phyloP scores from a whole-genome alignment of 2,797 vertebrate genomes.

The Thripadectes ignobilis region DNA sequence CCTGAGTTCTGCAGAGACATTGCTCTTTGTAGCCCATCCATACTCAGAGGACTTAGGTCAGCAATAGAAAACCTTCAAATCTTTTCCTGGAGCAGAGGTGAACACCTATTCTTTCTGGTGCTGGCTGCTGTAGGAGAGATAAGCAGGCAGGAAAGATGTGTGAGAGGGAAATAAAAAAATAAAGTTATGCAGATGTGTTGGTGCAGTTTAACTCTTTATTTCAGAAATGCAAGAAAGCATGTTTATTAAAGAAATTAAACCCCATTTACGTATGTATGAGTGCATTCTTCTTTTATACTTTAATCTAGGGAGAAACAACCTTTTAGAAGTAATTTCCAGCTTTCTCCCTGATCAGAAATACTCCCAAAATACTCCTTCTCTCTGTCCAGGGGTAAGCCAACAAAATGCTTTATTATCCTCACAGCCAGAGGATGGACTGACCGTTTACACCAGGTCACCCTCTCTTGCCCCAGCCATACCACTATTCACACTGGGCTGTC shows the following conservation, averaged over 20 bases:
- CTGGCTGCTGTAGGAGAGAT: background rate
- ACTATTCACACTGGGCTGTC: background rate
- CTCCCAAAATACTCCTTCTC: background rate
- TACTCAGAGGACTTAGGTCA: background rate
- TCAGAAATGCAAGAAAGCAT: background rate
- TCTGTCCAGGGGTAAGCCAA: background rate
- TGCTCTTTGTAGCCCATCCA: background rate
- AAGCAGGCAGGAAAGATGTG: background rate
- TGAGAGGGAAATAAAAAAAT: background rate
- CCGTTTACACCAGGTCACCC: background rate
- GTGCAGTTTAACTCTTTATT: background rate
- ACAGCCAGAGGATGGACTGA: background rate
- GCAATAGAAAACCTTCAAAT: background rate
- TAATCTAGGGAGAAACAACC: background rate
- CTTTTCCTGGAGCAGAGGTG: background rate
- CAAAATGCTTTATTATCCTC: background rate
- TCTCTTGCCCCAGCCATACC: background rate
- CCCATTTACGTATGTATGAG: background rate
- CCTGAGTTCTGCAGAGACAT: background rate
- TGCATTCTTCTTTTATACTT: background rate
- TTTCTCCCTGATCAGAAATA: background rate
- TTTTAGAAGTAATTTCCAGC: background rate
- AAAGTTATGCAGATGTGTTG: background rate
- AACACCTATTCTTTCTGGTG: background rate
- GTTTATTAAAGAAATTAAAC: background rate